Conservation (phyloP, 2,113 vertebrate species). For the Etheostoma cragini region DNA sequence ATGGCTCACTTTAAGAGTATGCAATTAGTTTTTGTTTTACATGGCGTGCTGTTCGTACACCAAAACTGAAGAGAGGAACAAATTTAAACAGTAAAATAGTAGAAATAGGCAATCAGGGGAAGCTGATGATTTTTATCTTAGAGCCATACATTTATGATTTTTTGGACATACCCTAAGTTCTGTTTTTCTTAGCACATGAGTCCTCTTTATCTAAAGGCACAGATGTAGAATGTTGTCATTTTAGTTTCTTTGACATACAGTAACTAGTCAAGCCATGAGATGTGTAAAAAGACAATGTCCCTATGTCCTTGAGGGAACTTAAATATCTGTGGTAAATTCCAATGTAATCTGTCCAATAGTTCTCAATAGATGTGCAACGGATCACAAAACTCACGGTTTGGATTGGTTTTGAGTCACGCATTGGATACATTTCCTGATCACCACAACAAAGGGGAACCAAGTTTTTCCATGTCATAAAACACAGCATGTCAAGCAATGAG, state of each 20-base stretch:
- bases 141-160: conserved; percentile 4
- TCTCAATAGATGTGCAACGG: neutral
- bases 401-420: too few species aligned
- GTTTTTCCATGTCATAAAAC: too few species aligned
- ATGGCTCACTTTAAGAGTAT: conserved; percentile 50
- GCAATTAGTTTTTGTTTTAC: conserved; percentile 75
- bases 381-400: too few species aligned
- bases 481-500: too few species aligned
- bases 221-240: neutral
- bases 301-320: neutral
- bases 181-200: neutral
- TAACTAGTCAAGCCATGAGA: conserved; percentile 1
- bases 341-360: neutral
- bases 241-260: neutral
- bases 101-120: conserved; percentile 37
- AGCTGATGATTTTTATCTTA: neutral
- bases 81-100: conserved; percentile 41
- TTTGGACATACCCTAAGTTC: neutral
- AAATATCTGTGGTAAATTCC: neutral
- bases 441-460: too few species aligned
- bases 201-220: neutral
- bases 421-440: too few species aligned
- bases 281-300: neutral
- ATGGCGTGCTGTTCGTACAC: conserved; percentile 53
- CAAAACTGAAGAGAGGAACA: conserved; percentile 35